Evolutionary conservation across 2,888 invertebrate genomes (phyloP), one percentile per base, ranked within the genome.

Genomic region (Drosophila testacea): DNA sequence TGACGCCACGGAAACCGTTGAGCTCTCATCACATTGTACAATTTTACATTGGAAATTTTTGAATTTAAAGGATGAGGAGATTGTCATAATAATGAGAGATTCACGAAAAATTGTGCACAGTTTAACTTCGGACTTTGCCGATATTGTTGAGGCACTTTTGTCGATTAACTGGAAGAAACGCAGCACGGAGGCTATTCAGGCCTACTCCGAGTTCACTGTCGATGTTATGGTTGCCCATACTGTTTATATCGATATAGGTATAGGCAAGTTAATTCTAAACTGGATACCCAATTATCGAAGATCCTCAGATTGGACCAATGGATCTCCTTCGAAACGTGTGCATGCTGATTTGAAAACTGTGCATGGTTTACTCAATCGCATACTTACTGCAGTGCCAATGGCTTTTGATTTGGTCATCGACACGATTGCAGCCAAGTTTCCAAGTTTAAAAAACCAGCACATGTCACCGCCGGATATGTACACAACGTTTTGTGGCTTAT

Each of bases 401-500:
- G 95, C 96, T 28, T 95, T 94, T 83, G 95, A 95, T 70, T 92
- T 96, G 27, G 91, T 97, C 16, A 90, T 96, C 79, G 94, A 95
- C 50, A 93, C 94, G 10, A 92, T 97, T 16, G 93, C 94, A 61
- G 93, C 93, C 4, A 93, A 94, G 51, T 98, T 96, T 92, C 98
- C 0, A 98, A 97, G 91, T 94, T 95, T 90, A 95, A 95, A 84
- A 95, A 94, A 63, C 93, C 95, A 0, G 93, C 95, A 4, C 95
- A 95, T 83, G 91, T 94, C 1, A 96, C 97, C 75, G 95, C 96
- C 85, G 94, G 95, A 10, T 98, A 96, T 91, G 91, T 97, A 16
- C 94, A 95, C 88, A 97, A 97, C 92, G 91, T 97, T 46, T 93
- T 98, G 57, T 95, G 95, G 94, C 94, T 97, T 77, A 93, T 95